Base-by-base conservation (phyloP, 37 sponge, comb jelly and placozoan species). In the Lycopodina hypogea region DNA sequence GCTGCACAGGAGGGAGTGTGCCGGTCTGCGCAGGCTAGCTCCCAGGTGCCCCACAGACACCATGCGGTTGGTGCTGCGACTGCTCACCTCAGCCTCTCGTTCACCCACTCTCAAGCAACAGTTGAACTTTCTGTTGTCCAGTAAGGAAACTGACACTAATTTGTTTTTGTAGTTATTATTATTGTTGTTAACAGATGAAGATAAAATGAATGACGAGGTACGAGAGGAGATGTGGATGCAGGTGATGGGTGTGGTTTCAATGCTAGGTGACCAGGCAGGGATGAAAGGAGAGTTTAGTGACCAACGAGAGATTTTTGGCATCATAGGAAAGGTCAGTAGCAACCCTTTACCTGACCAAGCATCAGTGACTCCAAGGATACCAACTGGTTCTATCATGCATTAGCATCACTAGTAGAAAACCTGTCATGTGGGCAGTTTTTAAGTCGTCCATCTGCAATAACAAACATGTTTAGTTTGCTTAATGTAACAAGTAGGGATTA, bases 1-100 rank as follows among this genome's bases (percentile, higher is more conserved):
- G 17, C 37, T 60, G 8, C 93, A 92, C 75, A 92, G 88, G 41
- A 65, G 52, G 21, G 93, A 92, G 74, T 92, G 93, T 53, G 21
- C 15, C 28, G 85, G 82, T 1, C 80, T 92, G 32, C 48, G 65
- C 0, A 45, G 63, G 17, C 76, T 88, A 1, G 45, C 15, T 15
- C 93, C 89, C 19, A 40, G 59, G 22, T 22, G 18, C 32, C 93
- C 93, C 48, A 78, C 86, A 11, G 85, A 84, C 39, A 84, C 78
- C 29, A 80, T 84, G 77, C 29, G 93, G 26, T 66, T 88, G n/a
- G 56, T 92, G 1, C 68, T 83, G 1, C 53, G 91, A 24, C 22
- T 72, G 6, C 77, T 90, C 23, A 42, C 48, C 3, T 53, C 12
- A 28, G 56, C 42, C 1, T 32, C 21, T 51, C 2, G 17, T 22